These are phyloP conservation scores for Anabas testudineus DNA, from an alignment of 2,797 vertebrate genomes.

Conservation along the genomic window DNA sequence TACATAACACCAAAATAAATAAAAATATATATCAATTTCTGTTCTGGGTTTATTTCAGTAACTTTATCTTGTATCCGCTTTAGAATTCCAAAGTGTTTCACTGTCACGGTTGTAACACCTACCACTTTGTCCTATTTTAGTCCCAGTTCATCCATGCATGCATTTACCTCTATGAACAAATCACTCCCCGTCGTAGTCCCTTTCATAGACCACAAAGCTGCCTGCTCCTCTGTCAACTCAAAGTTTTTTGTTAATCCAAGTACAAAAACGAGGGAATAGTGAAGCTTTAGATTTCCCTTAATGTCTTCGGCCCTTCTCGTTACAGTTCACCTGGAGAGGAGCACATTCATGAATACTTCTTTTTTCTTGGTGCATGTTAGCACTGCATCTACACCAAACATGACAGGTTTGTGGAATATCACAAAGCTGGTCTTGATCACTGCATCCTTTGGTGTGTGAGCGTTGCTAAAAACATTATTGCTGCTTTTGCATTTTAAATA, in stretches of 20 bases:
- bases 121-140: conserved; percentile 18
- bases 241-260: conserved; percentile 6
- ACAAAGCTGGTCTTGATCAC: too few species aligned
- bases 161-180: conserved; percentile 36
- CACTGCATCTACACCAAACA: background rate
- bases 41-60: conserved; percentile 30
- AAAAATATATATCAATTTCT: conserved; percentile 40
- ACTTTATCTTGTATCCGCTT: conserved; percentile 32
- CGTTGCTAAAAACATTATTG: background rate
- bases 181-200: conserved; percentile 21
- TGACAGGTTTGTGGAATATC: background rate
- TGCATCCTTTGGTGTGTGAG: background rate
- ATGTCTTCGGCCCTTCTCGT: conserved; percentile 1
- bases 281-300: background rate
- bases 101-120: conserved; percentile 28
- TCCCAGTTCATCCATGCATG: conserved; percentile 27
- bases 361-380: background rate
- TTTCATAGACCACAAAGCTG: conserved; percentile 32
- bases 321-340: background rate
- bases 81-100: conserved; percentile 30
- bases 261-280: conserved; percentile 2
- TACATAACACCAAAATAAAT: too few species aligned
- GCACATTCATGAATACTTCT: background rate
- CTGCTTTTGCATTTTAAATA: background rate
- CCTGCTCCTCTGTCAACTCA: conserved; percentile 19